Base-by-base conservation (phyloP, 2,113 vertebrate genomes). In the Protomyctophum bolini region DNA sequence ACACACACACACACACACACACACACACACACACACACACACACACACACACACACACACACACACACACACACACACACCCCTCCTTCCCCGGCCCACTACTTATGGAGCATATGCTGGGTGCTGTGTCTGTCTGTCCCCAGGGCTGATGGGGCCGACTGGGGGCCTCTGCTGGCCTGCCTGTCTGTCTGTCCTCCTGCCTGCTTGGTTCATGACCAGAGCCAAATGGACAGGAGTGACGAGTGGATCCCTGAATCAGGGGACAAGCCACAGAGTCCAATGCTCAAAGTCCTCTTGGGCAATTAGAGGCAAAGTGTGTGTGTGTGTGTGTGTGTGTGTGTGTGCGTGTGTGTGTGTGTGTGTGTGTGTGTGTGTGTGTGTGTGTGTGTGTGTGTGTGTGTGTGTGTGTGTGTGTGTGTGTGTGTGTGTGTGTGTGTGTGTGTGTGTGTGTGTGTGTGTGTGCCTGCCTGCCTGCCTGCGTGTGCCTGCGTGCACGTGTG, bases 21-120 rank as follows among this genome's bases (percentile, higher is more conserved):
- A 41, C 33, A 41, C 56, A 54, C n/a, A 63, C 46, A 55, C 59
- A 46, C 54, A 63, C 50, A 47, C 51, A 51, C 15, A 55, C 52
- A 10, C 46, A 10, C 63, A 47, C 45, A 41, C 55, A 46, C 47
- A 33, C 56, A 41, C 52, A 41, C 68, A 71, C 60, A 71, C 61
- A 62, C 21, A 21, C 21, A 21, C 21, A 21, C 51, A 33, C 46
- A 64, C 70, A 65, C 81, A 56, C 56, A 28, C 61, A 73, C 76
- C 66, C 70, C 58, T 21, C 77, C 86, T 78, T 87, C 74, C 73
- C 74, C 73, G 82, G 84, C 81, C 74, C 85, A 80, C 73, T 83
- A 88, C 81, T 93, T 93, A 86, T 82, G 84, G 86, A 92, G 73
- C 91, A 92, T 91, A 91, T 91, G 91, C 75, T 86, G 82, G 75